Base-by-base conservation (phyloP, 2,888 invertebrate species). In the Nemotelus nigrinus region DNA sequence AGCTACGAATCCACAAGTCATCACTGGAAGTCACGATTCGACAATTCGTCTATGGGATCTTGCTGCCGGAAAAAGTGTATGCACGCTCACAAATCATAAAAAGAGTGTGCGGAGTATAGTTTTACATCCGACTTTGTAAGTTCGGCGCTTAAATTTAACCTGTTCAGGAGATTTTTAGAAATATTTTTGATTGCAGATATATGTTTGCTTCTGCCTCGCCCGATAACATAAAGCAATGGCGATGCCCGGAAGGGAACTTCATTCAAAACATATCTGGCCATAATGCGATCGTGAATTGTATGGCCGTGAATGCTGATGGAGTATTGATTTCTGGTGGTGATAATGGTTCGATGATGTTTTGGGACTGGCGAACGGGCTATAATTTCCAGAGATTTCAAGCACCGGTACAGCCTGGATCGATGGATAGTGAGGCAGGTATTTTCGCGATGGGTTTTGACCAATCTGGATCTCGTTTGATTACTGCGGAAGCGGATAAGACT, bases 351-450 rank as follows among this genome's bases (percentile, higher is more conserved):
- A 91, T 99, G 90, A 93, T 95, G 86, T 94, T 96, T 83, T 99
- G 99, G 99, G 99, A 99, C 86, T 99, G 99, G 99, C 91, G 96
- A 83, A 98, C 98, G 0, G 99, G 99, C 0, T 99, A 99, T 85
- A 99, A 99, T 88, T 99, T 99, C 89, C 99, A 99, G 88, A 89
- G 96, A 78, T 88, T 95, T 79, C 94, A 95, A 89, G 93, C 98
- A 3, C 95, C 96, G 2, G 97, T 97, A 0, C 99, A 99, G 86
- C 98, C 99, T 0, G 99, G 99, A 10, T 99, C 99, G 0, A 99
- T 99, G 93, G 99, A 99, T 88, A 98, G 97, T 25, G 99, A 99
- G 87, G 96, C 98, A 39, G 99, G 99, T 60, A 94, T 99, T 80
- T 99, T 98, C 89, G 93, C 98, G 75, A 94, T 98, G 91, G 93